Evolutionary conservation across 2,113 vertebrate genomes (phyloP), one percentile per base, ranked within the genome.

Genomic region (Laticauda laticaudata): DNA sequence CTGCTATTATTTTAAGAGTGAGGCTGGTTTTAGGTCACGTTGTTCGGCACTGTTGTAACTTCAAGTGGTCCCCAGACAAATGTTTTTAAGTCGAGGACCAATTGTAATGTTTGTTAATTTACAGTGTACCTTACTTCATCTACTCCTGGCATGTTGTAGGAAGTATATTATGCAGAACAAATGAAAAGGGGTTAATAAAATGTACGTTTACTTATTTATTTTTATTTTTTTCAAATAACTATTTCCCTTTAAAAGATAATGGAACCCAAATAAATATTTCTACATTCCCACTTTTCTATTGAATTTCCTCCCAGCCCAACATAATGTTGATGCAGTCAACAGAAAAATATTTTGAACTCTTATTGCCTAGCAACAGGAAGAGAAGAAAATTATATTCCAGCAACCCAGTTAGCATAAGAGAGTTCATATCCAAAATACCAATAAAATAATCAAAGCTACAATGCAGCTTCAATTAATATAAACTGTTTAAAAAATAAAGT

Each of bases 351-450:
- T 96, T 93, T 95, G 94, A 95, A 53, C 54, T 61, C 91, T 56
- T 95, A 97, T 98, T 98, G 96, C 97, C 89, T 97, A 96, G 97
- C 96, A 97, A 98, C 96, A 94, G 93, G 15, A 89, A 92, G 81
- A 69, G 93, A 96, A 91, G 88, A 93, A 96, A 95, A 95, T 94
- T 91, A 94, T 94, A 94, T 97, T 96, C 92, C 93, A 95, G 48
- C 91, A 95, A 94, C 85, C 93, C 29, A 55, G 11, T 94, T 96
- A 94, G 89, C 89, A 91, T 69, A 91, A 57, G 93, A 61, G 34
- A 43, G 75, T 85, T 94, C 88, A 81, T 90, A 94, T 96, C 86
- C 45, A 81, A 88, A 92, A 94, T 95, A 94, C 15, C 69, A 94
- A 92, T 90, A 92, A 92, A 96, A 88, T 93, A 11, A 48, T 92